Base-by-base conservation (phyloP, 2,113 vertebrate genomes). In the Microcebus griseorufus region DNA sequence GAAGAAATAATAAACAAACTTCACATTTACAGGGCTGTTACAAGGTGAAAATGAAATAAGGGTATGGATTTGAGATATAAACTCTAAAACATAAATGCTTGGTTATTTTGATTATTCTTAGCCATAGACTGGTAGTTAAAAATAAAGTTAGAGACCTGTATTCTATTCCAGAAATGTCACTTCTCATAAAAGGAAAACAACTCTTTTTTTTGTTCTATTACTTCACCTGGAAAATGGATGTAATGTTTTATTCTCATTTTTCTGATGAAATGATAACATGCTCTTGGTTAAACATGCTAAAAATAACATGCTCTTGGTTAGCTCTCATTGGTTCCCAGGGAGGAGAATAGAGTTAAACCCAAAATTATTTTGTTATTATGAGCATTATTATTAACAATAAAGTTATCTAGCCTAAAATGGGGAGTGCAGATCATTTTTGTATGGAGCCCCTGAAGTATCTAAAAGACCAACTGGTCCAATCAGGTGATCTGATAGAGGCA, bases 31-130 rank as follows among this genome's bases (percentile, higher is more conserved):
- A 18, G 67, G n/a, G n/a, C 32, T 88, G 6, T 48, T 72, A 11
- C 42, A 80, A 76, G 55, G 60, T 55, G 42, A 88, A 95, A 86
- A 87, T 87, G 48, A 88, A 93, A 94, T 81, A 80, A 79, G 84
- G 16, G 0, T 88, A 58, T 89, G 7, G 51, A 79, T 76, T 65
- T 78, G 60, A 83, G 23, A 2, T 70, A n/a, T 72, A 85, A 65
- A 83, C 29, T 72, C 62, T 51, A 64, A 87, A 27, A 48, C 42
- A 62, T 13, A 10, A 70, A 76, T 75, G 6, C 89, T 80, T 64
- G 23, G 22, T n/a, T 76, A 23, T 34, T 96, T 65, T 62, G 11
- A 48, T 84, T 72, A 39, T 18, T 96, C 58, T 88, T 70, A 91
- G 25, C 53, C 93, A 79, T 55, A 81, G 83, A 62, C 22, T 42